Conservation (phyloP, 1,140 invertebrate species). For the Drosophila punjabiensis region DNA sequence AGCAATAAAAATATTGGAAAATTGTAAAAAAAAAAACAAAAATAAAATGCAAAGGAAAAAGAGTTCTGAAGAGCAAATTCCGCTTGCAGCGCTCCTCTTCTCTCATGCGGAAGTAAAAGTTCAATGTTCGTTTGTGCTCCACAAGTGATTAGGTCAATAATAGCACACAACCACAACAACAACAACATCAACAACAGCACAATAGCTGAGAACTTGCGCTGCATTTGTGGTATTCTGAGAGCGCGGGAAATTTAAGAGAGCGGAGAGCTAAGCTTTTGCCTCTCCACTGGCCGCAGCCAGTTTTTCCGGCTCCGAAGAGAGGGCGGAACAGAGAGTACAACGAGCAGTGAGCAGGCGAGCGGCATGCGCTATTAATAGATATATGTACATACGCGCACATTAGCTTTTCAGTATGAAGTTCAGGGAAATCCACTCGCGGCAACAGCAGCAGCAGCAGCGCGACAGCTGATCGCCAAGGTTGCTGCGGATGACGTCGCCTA, state of each 20-base stretch:
- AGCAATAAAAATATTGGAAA: conserved; percentile 60
- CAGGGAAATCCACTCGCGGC: conserved; percentile 75
- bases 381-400: conserved; percentile 46
- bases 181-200: conserved; percentile 26
- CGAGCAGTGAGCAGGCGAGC: conserved; percentile 23
- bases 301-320: conserved; percentile 53
- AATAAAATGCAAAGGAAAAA: conserved; percentile 19
- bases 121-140: conserved; percentile 85
- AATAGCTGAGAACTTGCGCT: conserved; percentile 31
- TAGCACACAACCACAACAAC: conserved; percentile 67
- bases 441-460: conserved; percentile 5
- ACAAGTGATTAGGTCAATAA: conserved; percentile 86
- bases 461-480: conserved; percentile 71
- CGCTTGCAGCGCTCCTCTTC: conserved; percentile 44
- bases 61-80: conserved; percentile 21
- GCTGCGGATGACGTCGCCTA: conserved; percentile 59
- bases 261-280: conserved; percentile 47
- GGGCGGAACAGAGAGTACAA: conserved; percentile 11
- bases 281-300: conserved; percentile 12
- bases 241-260: conserved; percentile 40
- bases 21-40: conserved; percentile 6
- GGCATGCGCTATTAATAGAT: conserved; percentile 68
- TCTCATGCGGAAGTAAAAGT: conserved; percentile 85
- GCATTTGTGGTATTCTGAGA: conserved; percentile 41
- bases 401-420: conserved; percentile 75